phyloP scores from a whole-genome alignment of 2,888 invertebrate species.

The Podotricha telesiphe region DNA sequence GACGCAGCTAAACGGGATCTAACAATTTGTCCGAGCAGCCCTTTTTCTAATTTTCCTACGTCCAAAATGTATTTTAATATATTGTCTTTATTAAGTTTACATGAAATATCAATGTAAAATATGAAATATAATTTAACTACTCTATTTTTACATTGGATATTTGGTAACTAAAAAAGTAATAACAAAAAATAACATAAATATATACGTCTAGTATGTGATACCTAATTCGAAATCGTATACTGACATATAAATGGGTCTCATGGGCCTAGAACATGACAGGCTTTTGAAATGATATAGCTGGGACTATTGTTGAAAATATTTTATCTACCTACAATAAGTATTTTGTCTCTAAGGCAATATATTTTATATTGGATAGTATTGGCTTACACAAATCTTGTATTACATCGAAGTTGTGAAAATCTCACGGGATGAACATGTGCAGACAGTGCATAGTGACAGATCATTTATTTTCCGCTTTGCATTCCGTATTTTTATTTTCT shows the following conservation, averaged over 20 bases:
- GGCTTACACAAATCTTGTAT: slow-evolving; percentile 24
- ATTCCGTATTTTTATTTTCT: not conserved
- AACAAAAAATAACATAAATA: not conserved
- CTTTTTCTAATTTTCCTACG: not conserved
- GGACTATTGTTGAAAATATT: slow-evolving; percentile 35
- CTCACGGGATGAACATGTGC: slow-evolving; percentile 12
- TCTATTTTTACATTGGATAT: no score
- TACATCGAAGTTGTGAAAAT: slow-evolving; percentile 15
- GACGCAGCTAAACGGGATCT: not conserved
- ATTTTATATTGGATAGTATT: slow-evolving; percentile 31
- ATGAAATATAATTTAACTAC: no score
- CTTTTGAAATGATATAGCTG: slow-evolving; percentile 34
- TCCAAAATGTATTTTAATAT: not conserved
- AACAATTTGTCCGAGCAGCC: not conserved
- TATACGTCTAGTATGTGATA: slow-evolving; percentile 4
- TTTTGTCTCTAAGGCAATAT: slow-evolving; percentile 31
- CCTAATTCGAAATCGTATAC: slow-evolving; percentile 14
- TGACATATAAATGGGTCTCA: slow-evolving; percentile 37
- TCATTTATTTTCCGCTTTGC: slow-evolving; percentile 17
- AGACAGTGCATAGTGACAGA: slow-evolving; percentile 8
- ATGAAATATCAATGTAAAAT: no score
- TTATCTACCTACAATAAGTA: slow-evolving; percentile 34
- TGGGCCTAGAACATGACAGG: slow-evolving; percentile 32
- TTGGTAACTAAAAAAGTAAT: not conserved
- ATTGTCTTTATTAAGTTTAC: no score